A percentile compares a stretch with the other conserved stretches of the same genome.
phyloP scores from a whole-genome alignment of 2,888 invertebrate genomes.

The Neoaliturus tenellus region DNA sequence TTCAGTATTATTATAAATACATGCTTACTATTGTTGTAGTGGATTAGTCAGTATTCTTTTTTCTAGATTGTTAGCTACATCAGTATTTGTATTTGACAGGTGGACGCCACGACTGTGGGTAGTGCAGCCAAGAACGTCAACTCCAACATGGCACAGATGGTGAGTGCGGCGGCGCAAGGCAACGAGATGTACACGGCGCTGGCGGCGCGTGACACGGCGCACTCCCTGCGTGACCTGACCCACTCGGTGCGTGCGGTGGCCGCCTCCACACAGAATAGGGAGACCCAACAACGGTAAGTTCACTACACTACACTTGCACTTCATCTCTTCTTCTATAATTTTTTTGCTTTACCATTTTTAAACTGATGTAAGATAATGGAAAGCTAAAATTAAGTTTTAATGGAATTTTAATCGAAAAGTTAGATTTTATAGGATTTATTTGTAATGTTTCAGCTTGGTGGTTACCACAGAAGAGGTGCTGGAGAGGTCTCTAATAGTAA shows the following conservation, averaged over 20 bases:
- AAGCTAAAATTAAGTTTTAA: no score
- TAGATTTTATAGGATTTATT: neutral
- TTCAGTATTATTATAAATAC: no score
- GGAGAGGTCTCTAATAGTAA: conserved; percentile 83
- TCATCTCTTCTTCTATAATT: no score
- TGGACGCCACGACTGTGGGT: conserved; percentile 71
- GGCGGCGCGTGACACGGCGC: conserved; percentile 88
- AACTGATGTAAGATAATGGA: no score
- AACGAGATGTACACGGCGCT: conserved; percentile 88
- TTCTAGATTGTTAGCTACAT: no score
- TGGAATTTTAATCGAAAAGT: no score
- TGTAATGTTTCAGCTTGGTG: conserved; percentile 41
- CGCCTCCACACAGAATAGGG: conserved; percentile 79
- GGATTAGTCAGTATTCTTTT: conserved; percentile 66
- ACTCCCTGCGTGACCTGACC: conserved; percentile 83
- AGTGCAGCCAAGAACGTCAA: conserved; percentile 85
- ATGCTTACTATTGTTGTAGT: no score
- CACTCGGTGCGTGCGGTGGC: conserved; percentile 87
- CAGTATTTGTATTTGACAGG: neutral
- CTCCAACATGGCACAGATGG: conserved; percentile 88
- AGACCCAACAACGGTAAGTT: conserved; percentile 72
- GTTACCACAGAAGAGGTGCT: conserved; percentile 85
- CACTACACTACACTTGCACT: no score
- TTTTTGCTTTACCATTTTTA: no score
- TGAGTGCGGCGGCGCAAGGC: conserved; percentile 89